Base-by-base conservation (phyloP, 2,888 invertebrate genomes). In the Cheiracanthium punctorium region DNA sequence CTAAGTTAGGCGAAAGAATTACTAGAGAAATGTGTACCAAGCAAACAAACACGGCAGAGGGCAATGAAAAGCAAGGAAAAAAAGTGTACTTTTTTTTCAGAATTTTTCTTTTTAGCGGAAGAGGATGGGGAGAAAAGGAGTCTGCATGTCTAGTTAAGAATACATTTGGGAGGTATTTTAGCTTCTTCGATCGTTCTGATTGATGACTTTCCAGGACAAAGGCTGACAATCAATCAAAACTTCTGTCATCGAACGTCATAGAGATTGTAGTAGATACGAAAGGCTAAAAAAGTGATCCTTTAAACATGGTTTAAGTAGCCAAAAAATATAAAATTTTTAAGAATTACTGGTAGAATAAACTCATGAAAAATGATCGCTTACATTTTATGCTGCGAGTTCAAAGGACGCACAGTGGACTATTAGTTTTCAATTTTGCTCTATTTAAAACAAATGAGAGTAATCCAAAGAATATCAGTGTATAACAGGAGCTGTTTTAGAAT, bases 101-200 rank as follows among this genome's bases (percentile, higher is more conserved):
- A 70, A 58, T 24, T 48, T 24, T 24, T 69, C 52, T 72, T 41
- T 67, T 79, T 74, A 52, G 43, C 73, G 69, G 69, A 43, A 82
- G 82, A 82, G 32, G 82, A 81, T 74, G 80, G 80, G 74, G 73
- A 41, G 65, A 32, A 73, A 72, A 72, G 84, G 43, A 72, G 77
- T 73, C 77, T 79, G 74, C 24, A 80, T 85, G 85, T 85, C 80
- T 80, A 85, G 85, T 85, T 85, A 85, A 80, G 85, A 80, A 85
- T 80, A 52, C 85, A 85, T 85, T 80, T 71, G 71, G 80, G 75
- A 75, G 80, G 74, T 85, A 71, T 85, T 80, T 80, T 75, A 75
- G 85, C 80, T 58, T 37, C 64, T 80, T 85, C 84, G 74, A 79
- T 74, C 52, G n/a, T n/a, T 12, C 43, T 80, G 85, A 85, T 85